These are phyloP conservation scores for Drosophila formosana DNA, from an alignment of 2,888 invertebrate species.

Conservation along the genomic window DNA sequence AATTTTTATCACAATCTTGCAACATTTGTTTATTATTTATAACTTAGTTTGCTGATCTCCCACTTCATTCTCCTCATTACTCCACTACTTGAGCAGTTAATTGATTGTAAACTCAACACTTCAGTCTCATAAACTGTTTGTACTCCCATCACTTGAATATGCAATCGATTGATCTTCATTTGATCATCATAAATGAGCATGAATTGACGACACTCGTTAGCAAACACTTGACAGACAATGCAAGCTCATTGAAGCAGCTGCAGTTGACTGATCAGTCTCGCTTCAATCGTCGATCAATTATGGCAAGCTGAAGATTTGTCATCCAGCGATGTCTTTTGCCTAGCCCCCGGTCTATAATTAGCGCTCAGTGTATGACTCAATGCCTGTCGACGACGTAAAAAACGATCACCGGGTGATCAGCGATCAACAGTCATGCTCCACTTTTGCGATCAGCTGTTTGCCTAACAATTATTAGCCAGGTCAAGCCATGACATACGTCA, in stretches of 20 bases:
- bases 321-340: background rate
- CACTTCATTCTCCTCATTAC: background rate
- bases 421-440: slow-evolving; percentile 46
- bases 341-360: slow-evolving; percentile 2
- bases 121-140: background rate
- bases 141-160: background rate
- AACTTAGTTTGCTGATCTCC: no score
- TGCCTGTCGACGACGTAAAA: slow-evolving; percentile 3
- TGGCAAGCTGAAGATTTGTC: slow-evolving; percentile 1
- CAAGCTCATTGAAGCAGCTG: background rate
- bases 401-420: slow-evolving; percentile 3
- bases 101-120: background rate
- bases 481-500: slow-evolving; percentile 14
- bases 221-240: background rate
- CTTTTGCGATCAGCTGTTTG: slow-evolving; percentile 33
- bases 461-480: slow-evolving; percentile 16
- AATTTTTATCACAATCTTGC: no score
- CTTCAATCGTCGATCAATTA: slow-evolving; percentile 7
- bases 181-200: background rate
- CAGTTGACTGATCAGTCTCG: slow-evolving; percentile 24
- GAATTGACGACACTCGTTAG: background rate
- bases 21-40: no score
- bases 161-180: background rate
- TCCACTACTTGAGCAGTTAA: background rate
- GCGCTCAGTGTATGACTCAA: background rate